These are phyloP conservation scores for Acheta domesticus DNA, from an alignment of 2,888 invertebrate genomes.

Conservation along the genomic window DNA sequence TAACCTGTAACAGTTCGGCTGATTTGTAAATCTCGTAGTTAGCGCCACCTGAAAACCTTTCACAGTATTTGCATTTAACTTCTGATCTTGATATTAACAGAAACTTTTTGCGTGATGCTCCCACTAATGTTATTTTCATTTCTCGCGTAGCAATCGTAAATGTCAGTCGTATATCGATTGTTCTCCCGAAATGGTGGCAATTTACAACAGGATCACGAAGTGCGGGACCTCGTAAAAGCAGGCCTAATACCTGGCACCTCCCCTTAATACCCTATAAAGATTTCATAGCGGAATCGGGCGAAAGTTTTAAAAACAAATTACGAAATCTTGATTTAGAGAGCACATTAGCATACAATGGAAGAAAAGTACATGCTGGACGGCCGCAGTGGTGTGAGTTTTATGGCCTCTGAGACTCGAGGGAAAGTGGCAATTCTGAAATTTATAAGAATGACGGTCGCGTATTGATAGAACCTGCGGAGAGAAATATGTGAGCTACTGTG, in stretches of 20 bases:
- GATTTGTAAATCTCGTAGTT: too few species aligned
- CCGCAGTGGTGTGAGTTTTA: background rate
- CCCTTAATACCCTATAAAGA: background rate
- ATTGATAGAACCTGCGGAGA: background rate
- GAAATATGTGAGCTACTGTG: constrained; percentile 8
- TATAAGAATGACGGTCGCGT: constrained; percentile 4
- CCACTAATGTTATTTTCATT: background rate
- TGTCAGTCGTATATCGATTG: constrained; percentile 1
- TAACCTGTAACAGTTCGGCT: too few species aligned
- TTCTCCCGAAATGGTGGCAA: background rate
- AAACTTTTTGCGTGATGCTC: too few species aligned
- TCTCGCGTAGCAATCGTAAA: constrained; percentile 9
- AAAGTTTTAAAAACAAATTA: constrained; percentile 2
- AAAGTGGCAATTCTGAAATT: background rate
- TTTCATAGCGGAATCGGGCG: background rate
- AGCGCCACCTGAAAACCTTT: too few species aligned
- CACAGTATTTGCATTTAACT: too few species aligned
- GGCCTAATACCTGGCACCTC: background rate
- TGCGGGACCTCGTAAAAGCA: background rate
- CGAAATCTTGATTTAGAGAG: background rate
- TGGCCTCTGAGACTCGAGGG: background rate
- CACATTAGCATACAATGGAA: constrained; percentile 3
- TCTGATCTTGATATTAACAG: too few species aligned
- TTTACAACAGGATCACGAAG: background rate
- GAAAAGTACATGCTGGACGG: background rate